phyloP scores from a whole-genome alignment of 2,113 vertebrate genomes.

The Poecilia latipinna region DNA sequence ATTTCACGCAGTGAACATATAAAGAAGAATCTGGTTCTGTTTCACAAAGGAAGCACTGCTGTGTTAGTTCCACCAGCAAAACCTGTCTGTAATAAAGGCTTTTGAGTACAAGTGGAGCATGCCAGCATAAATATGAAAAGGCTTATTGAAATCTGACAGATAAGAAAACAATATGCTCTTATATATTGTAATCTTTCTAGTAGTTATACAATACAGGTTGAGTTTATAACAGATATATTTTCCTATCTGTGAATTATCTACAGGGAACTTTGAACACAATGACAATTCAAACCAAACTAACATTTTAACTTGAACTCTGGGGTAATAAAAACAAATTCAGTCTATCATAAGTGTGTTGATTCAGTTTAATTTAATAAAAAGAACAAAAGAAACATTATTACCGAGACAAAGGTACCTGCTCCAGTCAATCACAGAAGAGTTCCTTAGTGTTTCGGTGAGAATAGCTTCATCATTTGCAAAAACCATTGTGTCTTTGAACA shows the following conservation, averaged over 20 bases:
- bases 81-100: not conserved
- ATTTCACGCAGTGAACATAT: not conserved
- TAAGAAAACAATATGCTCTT: not conserved
- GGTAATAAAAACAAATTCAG: accelerated
- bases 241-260: accelerated
- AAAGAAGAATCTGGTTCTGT: not conserved
- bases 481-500: constrained; percentile 48
- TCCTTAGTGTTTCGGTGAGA: constrained; percentile 49
- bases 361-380: not conserved
- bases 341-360: not conserved
- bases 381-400: constrained; percentile 29
- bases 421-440: constrained; percentile 54
- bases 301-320: accelerated
- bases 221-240: not conserved
- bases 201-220: not conserved
- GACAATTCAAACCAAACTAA: not conserved
- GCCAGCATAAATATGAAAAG: not conserved
- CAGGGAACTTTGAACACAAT: constrained; percentile 27
- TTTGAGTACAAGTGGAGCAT: not conserved
- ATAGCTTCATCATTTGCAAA: constrained; percentile 59
- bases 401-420: constrained; percentile 54
- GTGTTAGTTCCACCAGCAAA: not conserved
- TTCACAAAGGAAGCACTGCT: not conserved
- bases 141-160: not conserved
- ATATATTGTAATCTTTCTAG: not conserved